Evolutionary conservation across 2,797 vertebrate genomes (phyloP).

Genomic region (Chloroceryle inda): DNA sequence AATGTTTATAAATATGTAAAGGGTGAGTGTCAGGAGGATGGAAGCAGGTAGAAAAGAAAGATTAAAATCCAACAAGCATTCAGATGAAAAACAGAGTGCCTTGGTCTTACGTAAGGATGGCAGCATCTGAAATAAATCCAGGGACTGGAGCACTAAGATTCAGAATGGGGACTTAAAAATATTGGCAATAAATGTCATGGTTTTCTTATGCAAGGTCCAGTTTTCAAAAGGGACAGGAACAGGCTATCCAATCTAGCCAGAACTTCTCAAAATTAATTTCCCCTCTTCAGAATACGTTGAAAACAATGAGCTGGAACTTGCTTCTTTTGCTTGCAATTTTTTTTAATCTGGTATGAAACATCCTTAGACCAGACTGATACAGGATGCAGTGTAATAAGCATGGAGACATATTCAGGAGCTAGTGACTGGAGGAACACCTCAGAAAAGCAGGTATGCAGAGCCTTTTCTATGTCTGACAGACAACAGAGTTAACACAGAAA

Average conservation of each 20-base stretch:
- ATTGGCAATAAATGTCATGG: neutral
- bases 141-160: neutral
- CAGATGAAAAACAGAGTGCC: neutral
- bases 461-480: neutral
- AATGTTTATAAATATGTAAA: no score
- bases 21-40: no score
- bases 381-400: neutral
- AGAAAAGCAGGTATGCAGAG: neutral
- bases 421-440: neutral
- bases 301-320: neutral
- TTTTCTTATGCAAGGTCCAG: neutral
- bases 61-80: neutral
- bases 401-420: neutral
- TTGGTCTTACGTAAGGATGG: neutral
- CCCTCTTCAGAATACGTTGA: neutral
- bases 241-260: neutral
- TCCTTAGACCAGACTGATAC: neutral
- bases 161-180: neutral
- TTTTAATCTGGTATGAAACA: neutral
- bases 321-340: neutral
- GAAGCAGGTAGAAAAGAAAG: neutral
- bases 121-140: neutral
- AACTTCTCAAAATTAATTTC: neutral
- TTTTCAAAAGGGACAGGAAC: neutral
- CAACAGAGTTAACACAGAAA: neutral